These are phyloP conservation scores for Oreotragus oreotragus DNA, from an alignment of 2,113 vertebrate genomes.

Conservation along the genomic window DNA sequence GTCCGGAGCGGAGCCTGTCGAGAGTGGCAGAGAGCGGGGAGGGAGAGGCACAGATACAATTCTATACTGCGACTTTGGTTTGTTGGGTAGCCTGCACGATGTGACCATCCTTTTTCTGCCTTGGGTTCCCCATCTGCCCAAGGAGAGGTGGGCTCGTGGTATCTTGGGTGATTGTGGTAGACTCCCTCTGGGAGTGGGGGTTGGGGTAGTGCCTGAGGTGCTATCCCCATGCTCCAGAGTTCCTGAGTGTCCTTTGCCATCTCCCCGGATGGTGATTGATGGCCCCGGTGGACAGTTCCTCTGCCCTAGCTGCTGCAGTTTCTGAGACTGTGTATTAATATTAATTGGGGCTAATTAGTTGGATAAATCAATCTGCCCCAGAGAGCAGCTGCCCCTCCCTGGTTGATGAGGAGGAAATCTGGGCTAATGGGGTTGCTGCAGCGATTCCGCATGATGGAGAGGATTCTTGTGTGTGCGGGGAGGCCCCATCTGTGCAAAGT, in stretches of 20 bases:
- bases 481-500: neutral
- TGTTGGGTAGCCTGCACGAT: neutral
- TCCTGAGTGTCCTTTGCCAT: constrained; percentile 56
- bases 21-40: neutral
- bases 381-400: constrained; percentile 66
- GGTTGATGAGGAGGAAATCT: constrained; percentile 42
- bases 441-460: constrained; percentile 11
- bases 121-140: neutral
- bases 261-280: constrained; percentile 61
- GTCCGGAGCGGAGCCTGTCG: neutral
- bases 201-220: neutral
- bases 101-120: neutral
- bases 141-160: neutral
- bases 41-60: neutral
- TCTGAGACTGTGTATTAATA: constrained; percentile 73
- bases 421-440: constrained; percentile 47
- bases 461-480: neutral
- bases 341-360: constrained; percentile 77
- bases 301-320: constrained; percentile 45
- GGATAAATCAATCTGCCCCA: constrained; percentile 74
- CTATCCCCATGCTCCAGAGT: neutral
- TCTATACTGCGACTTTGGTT: neutral
- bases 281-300: constrained; percentile 51
- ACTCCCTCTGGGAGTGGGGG: neutral
- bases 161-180: neutral